Conservation (phyloP, 2,113 vertebrate genomes). For the Oostethus manadensis region DNA sequence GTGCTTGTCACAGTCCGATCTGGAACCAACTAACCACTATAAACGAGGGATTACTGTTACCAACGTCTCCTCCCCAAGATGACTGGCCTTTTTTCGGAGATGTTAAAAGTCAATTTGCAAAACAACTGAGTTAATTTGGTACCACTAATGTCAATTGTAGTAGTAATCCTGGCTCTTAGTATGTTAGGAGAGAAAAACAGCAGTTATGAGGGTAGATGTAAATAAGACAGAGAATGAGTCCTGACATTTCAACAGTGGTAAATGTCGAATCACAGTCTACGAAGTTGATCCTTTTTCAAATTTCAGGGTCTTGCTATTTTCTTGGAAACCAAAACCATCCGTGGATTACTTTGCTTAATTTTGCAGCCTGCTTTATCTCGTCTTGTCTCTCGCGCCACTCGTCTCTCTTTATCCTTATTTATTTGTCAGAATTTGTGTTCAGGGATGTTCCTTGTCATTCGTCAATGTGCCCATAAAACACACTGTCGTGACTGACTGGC, state of each 20-base stretch:
- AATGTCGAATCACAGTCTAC: conserved; percentile 38
- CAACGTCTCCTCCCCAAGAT: neutral
- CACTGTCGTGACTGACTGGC: conserved; percentile 89
- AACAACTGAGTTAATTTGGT: conserved; percentile 42
- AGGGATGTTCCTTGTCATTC: conserved; percentile 70
- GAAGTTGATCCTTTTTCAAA: conserved; percentile 28
- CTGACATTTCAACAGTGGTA: conserved; percentile 41
- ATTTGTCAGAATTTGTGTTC: conserved; percentile 71
- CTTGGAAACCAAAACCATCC: too few relatives aligned
- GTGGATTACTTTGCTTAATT: conserved; percentile 38
- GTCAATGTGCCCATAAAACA: conserved; percentile 67
- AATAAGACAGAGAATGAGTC: conserved; percentile 22
- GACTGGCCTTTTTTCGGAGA: conserved; percentile 8
- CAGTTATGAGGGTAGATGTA: conserved; percentile 8
- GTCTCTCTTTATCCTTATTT: conserved; percentile 72
- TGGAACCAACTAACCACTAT: too few relatives aligned
- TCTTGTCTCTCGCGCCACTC: conserved; percentile 16
- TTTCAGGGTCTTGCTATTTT: neutral
- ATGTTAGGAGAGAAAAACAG: conserved; percentile 3
- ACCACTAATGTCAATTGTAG: conserved; percentile 19
- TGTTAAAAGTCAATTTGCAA: too few relatives aligned
- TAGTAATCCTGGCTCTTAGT: conserved; percentile 1
- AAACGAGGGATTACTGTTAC: too few relatives aligned
- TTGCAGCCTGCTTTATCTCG: conserved; percentile 29
- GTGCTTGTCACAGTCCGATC: too few relatives aligned